These are phyloP conservation scores for Latrodectus hesperus DNA, from an alignment of 2,888 invertebrate species.

Conservation along the genomic window DNA sequence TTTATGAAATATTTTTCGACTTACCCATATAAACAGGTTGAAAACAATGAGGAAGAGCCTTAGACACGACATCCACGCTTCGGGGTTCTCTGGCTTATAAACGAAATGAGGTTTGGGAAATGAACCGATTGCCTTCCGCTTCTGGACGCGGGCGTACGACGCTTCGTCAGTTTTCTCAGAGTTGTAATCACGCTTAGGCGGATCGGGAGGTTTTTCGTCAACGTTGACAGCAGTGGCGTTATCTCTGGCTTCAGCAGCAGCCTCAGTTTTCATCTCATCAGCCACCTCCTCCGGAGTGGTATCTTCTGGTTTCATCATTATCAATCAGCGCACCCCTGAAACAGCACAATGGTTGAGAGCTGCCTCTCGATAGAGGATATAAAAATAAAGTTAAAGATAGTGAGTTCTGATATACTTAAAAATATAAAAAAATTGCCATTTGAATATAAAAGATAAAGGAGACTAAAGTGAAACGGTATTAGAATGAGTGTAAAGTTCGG, in stretches of 20 bases:
- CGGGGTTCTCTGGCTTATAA: conserved; percentile 42
- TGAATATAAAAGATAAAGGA: neutral
- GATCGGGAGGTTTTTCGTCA: conserved; percentile 40
- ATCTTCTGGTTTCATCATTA: neutral
- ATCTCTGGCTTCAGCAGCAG: neutral
- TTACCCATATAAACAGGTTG: conserved; percentile 87
- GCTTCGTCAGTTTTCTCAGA: neutral
- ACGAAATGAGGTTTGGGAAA: conserved; percentile 48
- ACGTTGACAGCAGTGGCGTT: conserved; percentile 5
- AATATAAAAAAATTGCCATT: neutral
- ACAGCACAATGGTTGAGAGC: neutral
- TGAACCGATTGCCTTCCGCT: conserved; percentile 25
- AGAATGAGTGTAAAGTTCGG: conserved; percentile 17
- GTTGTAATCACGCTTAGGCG: conserved; percentile 39
- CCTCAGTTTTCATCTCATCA: neutral
- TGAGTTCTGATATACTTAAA: neutral
- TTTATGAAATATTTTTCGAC: conserved; percentile 74
- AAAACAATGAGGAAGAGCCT: conserved; percentile 88
- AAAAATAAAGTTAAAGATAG: neutral
- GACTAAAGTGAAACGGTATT: neutral
- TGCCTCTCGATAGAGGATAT: neutral
- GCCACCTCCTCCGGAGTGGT: neutral
- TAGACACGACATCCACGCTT: conserved; percentile 77
- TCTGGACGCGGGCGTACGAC: conserved; percentile 37
- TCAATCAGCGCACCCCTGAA: neutral